Evolutionary conservation across 2,113 vertebrate genomes (phyloP).

Genomic region (Syrrhaptes paradoxus): DNA sequence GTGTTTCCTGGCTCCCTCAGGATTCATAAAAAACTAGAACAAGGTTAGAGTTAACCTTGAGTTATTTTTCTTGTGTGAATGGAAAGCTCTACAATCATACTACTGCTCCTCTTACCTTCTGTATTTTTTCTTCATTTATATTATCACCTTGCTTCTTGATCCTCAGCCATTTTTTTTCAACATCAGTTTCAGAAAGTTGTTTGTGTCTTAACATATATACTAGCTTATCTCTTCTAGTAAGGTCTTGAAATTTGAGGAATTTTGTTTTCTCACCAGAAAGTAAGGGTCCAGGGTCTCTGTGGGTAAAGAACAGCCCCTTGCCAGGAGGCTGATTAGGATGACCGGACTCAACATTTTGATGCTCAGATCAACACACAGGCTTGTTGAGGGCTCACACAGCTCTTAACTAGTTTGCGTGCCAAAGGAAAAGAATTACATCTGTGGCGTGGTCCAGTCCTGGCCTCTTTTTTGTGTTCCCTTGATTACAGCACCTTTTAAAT

Average conservation of each 20-base stretch:
- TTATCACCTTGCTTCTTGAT: not conserved
- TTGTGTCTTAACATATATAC: not conserved
- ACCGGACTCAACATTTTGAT: not conserved
- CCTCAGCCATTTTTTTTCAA: not conserved
- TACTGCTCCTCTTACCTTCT: not conserved
- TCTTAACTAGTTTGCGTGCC: not conserved
- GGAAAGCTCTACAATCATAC: not conserved
- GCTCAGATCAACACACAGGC: not conserved
- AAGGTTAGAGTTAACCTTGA: constrained; percentile 47
- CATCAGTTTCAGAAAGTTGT: not conserved
- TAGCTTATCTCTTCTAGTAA: not conserved
- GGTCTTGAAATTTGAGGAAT: not conserved
- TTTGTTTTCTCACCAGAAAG: not conserved
- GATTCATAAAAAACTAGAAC: constrained; percentile 32
- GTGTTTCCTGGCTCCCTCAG: constrained; percentile 14
- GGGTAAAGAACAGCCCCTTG: not conserved
- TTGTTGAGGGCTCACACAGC: not conserved
- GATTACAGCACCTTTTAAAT: not conserved
- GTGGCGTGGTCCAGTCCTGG: not conserved
- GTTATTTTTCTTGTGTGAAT: not conserved
- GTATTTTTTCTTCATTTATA: not conserved
- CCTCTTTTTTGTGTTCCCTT: not conserved
- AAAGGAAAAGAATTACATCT: not conserved
- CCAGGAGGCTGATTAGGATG: not conserved
- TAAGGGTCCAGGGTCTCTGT: not conserved